These are phyloP conservation scores for Eubucco bourcierii DNA, from an alignment of 2,113 vertebrate genomes.

Conservation along the genomic window DNA sequence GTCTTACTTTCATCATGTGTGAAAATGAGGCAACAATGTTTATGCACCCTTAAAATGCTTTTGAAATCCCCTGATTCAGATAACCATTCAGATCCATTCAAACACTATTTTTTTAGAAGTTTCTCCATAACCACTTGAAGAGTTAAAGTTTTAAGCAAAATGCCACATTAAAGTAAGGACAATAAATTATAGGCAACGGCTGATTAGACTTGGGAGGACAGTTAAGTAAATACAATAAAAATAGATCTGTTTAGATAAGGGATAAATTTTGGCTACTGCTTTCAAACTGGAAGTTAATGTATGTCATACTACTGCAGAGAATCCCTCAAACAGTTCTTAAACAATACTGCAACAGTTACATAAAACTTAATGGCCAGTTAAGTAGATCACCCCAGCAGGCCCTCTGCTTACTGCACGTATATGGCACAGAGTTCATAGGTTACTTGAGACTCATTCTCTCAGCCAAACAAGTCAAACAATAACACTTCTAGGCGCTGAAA, in stretches of 20 bases:
- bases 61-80: conserved; percentile 12
- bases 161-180: neutral
- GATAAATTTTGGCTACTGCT: conserved; percentile 23
- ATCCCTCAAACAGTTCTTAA: neutral
- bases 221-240: conserved; percentile 6
- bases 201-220: neutral
- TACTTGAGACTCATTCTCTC: conserved; percentile 42
- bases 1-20: conserved; percentile 38
- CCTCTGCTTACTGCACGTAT: conserved; percentile 20
- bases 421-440: conserved; percentile 51
- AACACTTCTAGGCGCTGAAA: conserved; percentile 41
- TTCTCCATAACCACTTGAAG: neutral
- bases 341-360: conserved; percentile 41
- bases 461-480: conserved; percentile 47
- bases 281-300: conserved; percentile 16
- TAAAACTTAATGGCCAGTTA: conserved; percentile 56
- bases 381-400: conserved; percentile 26
- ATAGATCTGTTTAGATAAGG: neutral
- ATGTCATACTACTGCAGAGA: neutral
- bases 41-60: conserved; percentile 15
- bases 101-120: neutral
- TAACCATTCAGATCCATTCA: neutral
- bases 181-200: neutral
- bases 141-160: conserved; percentile 22
- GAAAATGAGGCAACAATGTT: conserved; percentile 47